Evolutionary conservation across 2,888 invertebrate species (phyloP).

Genomic region (Perithous albicinctus): DNA sequence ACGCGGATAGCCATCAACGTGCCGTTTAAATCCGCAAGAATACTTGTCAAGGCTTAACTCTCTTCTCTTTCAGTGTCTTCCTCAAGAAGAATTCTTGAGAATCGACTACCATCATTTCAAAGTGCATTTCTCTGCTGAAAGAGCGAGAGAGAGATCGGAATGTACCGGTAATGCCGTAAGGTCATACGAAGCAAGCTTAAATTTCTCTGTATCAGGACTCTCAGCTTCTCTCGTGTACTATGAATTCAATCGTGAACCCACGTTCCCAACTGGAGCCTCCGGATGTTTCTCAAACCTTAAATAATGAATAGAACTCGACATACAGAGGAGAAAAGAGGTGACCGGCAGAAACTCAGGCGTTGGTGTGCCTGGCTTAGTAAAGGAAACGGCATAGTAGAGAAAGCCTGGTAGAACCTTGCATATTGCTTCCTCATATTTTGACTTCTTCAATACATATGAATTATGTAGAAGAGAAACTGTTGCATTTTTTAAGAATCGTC

Average conservation of each 20-base stretch:
- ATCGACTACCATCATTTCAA: slow-evolving; percentile 12
- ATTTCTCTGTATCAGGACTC: slow-evolving; percentile 2
- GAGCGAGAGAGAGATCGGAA: not conserved
- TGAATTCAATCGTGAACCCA: slow-evolving; percentile 42
- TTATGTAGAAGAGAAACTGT: too few species aligned
- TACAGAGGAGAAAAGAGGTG: not conserved
- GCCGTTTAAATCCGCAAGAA: slow-evolving; percentile 63
- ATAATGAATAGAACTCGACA: slow-evolving; percentile 46
- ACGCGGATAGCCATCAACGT: slow-evolving; percentile 58
- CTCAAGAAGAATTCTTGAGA: not conserved
- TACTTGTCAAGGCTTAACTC: slow-evolving; percentile 34
- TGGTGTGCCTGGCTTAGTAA: slow-evolving; percentile 10
- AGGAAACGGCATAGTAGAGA: too few species aligned
- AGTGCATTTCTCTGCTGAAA: not conserved
- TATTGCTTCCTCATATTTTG: too few species aligned
- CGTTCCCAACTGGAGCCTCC: slow-evolving; percentile 3
- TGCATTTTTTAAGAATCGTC: too few species aligned
- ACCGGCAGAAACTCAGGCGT: slow-evolving; percentile 20
- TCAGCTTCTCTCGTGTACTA: not conserved
- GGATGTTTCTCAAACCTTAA: slow-evolving; percentile 47
- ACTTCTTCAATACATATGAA: too few species aligned
- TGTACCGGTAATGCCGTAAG: not conserved
- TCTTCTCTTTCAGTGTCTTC: not conserved
- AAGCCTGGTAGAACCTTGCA: too few species aligned
- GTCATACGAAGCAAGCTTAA: slow-evolving; percentile 7